Evolutionary conservation across 92 coral and sea anemone genomes (phyloP), one percentile per base, ranked within the genome.

Genomic region (Epizoanthus rinbou): DNA sequence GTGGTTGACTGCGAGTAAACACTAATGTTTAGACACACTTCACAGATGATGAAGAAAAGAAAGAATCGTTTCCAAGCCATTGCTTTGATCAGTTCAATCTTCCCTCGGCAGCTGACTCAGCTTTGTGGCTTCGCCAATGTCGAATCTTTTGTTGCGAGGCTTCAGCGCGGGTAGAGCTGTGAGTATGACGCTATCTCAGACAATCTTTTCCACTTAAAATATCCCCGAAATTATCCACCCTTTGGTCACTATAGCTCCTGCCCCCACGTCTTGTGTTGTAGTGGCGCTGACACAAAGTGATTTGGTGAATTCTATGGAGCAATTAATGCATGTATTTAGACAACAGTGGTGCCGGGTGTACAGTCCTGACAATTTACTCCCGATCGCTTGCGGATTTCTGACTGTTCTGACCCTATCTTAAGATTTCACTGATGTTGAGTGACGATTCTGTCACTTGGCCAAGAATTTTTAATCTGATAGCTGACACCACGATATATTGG

Each of bases 401-500:
- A 22, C 82, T 62, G 71, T 60, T 78, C 45, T 60, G 64, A 45
- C 47, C 21, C 39, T 16, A 69, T 78, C 23, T 47, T 62, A 22
- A 22, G 82, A 62, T 78, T 78, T 78, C 82, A 23, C 58, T 8
- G 43, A 69, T 23, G 82, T 39, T 78, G 68, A 75, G 45, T 75
- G 64, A 31, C 11, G 19, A 54, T 16, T 75, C 37, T 75, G 82
- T 41, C 82, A 78, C 60, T 41, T 5, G 69, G 82, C 82, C 82
- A 78, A 37, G 82, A 78, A 62, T 78, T 23, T 78, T 19, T 78
- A 78, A 78, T 35, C 64, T 78, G 82, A 57, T 6, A 78, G 71
- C 45, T 76, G 69, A 76, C 21, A 76, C 81, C 16, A 3, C 7
- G 7, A 35, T 56, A 19, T n/a, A 37, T 31, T 5, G 52, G 69